These are phyloP conservation scores for Anguilla anguilla DNA, from an alignment of 2,797 vertebrate species.

Conservation along the genomic window DNA sequence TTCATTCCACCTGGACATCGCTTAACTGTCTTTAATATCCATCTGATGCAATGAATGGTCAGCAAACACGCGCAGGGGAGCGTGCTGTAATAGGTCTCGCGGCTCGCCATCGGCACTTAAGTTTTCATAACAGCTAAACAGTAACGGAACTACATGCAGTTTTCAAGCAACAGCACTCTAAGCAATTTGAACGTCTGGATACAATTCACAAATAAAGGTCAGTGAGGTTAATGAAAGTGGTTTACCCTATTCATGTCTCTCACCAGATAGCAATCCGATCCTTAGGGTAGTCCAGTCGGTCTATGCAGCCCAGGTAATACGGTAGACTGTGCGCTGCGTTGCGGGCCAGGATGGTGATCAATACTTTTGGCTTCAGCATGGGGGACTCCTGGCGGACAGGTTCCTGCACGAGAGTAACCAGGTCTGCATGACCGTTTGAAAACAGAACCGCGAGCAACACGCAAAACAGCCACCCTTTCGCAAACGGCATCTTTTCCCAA, in stretches of 20 bases:
- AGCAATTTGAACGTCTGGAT: neutral
- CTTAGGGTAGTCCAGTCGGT: slow-evolving; percentile 81
- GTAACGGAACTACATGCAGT: neutral
- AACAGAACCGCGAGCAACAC: slow-evolving; percentile 48
- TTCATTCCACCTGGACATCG: neutral
- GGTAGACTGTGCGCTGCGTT: slow-evolving; percentile 79
- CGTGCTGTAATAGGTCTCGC: neutral
- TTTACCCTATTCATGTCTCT: slow-evolving; percentile 40
- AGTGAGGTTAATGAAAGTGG: neutral
- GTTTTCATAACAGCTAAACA: neutral
- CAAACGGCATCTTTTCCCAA: slow-evolving; percentile 64
- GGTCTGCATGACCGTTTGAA: slow-evolving; percentile 30
- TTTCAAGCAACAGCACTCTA: neutral
- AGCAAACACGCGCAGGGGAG: neutral
- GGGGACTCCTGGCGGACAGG: slow-evolving; percentile 64
- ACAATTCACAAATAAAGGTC: neutral
- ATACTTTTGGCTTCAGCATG: slow-evolving; percentile 73
- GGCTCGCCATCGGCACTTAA: neutral
- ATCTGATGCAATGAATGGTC: neutral
- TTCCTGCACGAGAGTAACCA: slow-evolving; percentile 34
- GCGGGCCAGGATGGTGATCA: slow-evolving; percentile 76
- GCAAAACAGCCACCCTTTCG: slow-evolving; percentile 46
- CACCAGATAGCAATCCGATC: slow-evolving; percentile 77
- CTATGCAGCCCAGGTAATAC: slow-evolving; percentile 77
- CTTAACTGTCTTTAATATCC: neutral